Evolutionary conservation across 1,140 invertebrate genomes (phyloP), one percentile per base, ranked within the genome.

Genomic region (Musca vetustissima): DNA sequence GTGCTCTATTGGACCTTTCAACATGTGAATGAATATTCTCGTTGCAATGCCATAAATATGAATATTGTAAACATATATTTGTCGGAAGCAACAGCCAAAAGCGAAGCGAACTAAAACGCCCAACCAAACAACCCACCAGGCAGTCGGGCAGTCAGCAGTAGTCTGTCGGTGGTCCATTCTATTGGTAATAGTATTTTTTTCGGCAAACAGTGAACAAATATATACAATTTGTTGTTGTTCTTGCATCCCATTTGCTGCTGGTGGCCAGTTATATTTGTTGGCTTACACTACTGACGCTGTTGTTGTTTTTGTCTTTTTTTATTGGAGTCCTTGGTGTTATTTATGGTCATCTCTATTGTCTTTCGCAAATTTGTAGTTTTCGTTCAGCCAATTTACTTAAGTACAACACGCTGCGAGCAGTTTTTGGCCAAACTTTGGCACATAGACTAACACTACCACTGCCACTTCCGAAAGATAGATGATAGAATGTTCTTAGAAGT

Each of bases 31-130:
- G 36, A 43, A 43, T 43, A 61, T 36, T 36, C 36, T 36, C 36
- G 15, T 36, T 13, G 57, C 28, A 32, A 61, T 43, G n/a, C 57
- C 57, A 61, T 61, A 61, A 61, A 61, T 61, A 61, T 61, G 36
- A 19, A 61, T 61, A 43, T 36, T 61, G 57, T 61, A 61, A 61
- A 61, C 57, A 61, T 61, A 36, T 61, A 61, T 43, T 43, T 43
- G 36, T 61, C 36, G 28, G 17, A 43, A 36, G 17, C 57, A 61
- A 61, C 57, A 61, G 57, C 57, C 57, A 61, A 36, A 9, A 36
- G 36, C 36, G 11, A 43, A 43, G 13, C 28, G 3, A 43, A 13
- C 36, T 43, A 43, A 43, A 43, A 43, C 36, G 36, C 36, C 36
- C 36, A 43, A 43, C 36, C 36, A 43, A 43, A 43, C 4, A 43